phyloP scores from a whole-genome alignment of 2,797 vertebrate genomes.

The Myotis findleyi region DNA sequence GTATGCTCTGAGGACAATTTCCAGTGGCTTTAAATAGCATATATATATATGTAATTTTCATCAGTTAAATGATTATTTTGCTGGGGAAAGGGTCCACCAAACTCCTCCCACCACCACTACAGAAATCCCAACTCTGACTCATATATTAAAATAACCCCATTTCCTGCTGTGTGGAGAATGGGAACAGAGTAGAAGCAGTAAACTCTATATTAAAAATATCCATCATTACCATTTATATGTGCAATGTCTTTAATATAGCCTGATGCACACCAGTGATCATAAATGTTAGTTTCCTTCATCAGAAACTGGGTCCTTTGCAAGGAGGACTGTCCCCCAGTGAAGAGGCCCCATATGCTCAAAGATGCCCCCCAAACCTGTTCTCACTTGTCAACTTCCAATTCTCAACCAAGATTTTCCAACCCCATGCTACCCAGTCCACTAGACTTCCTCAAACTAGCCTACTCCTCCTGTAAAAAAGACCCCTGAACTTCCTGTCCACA shows the following conservation, averaged over 20 bases:
- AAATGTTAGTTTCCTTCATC: background rate
- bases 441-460: background rate
- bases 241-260: background rate
- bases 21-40: background rate
- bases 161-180: background rate
- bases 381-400: background rate
- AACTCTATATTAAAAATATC: background rate
- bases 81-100: background rate
- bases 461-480: background rate
- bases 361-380: background rate
- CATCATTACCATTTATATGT: background rate
- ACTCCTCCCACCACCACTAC: background rate
- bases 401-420: slow-evolving; percentile 5
- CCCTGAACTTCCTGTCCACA: background rate
- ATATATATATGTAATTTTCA: background rate
- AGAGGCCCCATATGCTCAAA: background rate
- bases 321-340: background rate
- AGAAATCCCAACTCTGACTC: background rate
- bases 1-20: background rate
- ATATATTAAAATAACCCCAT: background rate
- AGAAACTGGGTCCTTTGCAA: background rate
- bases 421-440: background rate
- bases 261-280: background rate
- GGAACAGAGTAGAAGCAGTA: background rate
- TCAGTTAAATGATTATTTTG: background rate